phyloP scores from a whole-genome alignment of 2,113 vertebrate species.

The Odontesthes bonariensis region DNA sequence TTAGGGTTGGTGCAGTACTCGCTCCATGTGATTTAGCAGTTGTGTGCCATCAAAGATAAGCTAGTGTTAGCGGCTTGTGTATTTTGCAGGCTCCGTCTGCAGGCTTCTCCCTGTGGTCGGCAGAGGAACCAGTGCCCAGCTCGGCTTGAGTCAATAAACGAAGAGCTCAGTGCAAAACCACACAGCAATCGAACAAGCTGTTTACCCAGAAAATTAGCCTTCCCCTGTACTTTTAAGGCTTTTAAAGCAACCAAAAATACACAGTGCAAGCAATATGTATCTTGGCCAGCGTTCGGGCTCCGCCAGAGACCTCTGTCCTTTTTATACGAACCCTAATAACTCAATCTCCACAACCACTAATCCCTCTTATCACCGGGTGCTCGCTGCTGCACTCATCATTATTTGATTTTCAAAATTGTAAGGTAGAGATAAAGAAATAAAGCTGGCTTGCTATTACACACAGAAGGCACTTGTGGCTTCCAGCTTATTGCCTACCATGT shows the following conservation, averaged over 20 bases:
- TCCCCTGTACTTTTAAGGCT: conserved; percentile 74
- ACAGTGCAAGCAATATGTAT: conserved; percentile 68
- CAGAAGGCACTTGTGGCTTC: conserved; percentile 70
- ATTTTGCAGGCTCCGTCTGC: conserved; percentile 43
- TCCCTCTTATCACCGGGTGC: conserved; percentile 68
- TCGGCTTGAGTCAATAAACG: conserved; percentile 74
- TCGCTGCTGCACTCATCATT: conserved; percentile 72
- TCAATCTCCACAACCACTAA: conserved; percentile 71
- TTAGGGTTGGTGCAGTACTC: conserved; percentile 49
- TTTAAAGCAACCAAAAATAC: conserved; percentile 75
- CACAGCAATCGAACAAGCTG: conserved; percentile 76
- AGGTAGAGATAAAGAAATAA: conserved; percentile 75
- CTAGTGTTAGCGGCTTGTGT: conserved; percentile 41
- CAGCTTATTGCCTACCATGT: conserved; percentile 56
- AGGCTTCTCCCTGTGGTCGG: conserved; percentile 63
- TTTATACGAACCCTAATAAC: conserved; percentile 68
- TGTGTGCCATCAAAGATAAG: conserved; percentile 63
- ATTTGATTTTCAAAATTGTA: conserved; percentile 78
- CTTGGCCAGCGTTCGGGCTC: conserved; percentile 48
- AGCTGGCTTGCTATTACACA: conserved; percentile 65
- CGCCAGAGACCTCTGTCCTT: conserved; percentile 60
- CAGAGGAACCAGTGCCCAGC: conserved; percentile 60
- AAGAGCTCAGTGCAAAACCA: conserved; percentile 72
- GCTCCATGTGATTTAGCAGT: conserved; percentile 50
- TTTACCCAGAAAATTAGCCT: conserved; percentile 78